Evolutionary conservation across 2,113 vertebrate species (phyloP).

Genomic region (Misgurnus mizolepis): DNA sequence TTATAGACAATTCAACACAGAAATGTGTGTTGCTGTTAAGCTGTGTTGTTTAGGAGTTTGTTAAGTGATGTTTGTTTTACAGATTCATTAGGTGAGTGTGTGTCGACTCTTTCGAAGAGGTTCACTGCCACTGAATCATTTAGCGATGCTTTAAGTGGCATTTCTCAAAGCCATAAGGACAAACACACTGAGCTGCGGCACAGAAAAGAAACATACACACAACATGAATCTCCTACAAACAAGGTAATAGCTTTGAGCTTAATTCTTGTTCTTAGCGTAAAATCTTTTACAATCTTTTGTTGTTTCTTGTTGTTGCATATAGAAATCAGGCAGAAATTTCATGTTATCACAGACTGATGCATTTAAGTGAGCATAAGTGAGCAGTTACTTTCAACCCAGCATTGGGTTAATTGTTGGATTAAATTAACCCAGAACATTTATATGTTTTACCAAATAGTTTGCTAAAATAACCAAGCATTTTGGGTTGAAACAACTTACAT

Average conservation of each 20-base stretch:
- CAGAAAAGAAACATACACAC: constrained; percentile 69
- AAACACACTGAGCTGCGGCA: constrained; percentile 71
- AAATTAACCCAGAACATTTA: too few species aligned
- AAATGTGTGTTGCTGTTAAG: constrained; percentile 6
- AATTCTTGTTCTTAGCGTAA: not conserved
- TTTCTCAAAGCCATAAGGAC: constrained; percentile 69
- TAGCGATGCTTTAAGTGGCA: constrained; percentile 64
- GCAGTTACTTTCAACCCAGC: too few species aligned
- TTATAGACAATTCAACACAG: not conserved
- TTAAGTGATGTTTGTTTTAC: constrained; percentile 32
- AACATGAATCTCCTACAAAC: constrained; percentile 62
- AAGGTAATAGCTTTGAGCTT: constrained; percentile 69
- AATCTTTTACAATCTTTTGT: too few species aligned
- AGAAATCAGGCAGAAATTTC: too few species aligned
- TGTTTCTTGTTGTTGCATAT: too few species aligned
- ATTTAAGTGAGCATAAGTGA: too few species aligned
- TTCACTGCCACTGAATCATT: constrained; percentile 70
- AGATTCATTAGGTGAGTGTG: constrained; percentile 78
- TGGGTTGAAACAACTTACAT: too few species aligned
- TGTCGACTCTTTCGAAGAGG: constrained; percentile 74
- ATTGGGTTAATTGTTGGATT: too few species aligned
- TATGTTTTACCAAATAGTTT: too few species aligned
- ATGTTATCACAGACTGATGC: too few species aligned
- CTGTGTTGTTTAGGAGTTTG: not conserved
- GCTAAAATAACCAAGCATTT: too few species aligned